Percentiles rank a stretch among this genome's conserved stretches.
phyloP scores from a whole-genome alignment of 92 coral and sea anemone species.

The Zoanthus sansibaricus region DNA sequence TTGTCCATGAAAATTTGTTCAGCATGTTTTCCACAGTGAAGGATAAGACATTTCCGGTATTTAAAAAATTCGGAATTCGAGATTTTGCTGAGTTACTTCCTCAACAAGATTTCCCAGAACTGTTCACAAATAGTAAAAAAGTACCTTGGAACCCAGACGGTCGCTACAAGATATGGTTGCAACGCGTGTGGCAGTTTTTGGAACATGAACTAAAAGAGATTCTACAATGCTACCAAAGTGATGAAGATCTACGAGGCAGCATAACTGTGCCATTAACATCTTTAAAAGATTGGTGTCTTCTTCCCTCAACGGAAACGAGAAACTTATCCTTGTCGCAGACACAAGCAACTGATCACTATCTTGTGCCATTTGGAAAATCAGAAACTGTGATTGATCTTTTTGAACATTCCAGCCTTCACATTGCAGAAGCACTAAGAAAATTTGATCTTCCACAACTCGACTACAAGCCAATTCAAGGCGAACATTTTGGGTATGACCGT shows the following conservation, averaged over 20 bases:
- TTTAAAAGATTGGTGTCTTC: conserved; percentile 63
- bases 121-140: conserved; percentile 17
- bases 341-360: conserved; percentile 31
- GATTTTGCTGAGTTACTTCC: conserved; percentile 66
- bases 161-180: conserved; percentile 49
- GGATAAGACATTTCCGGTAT: conserved; percentile 18
- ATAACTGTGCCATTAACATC: conserved; percentile 28
- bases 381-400: conserved; percentile 51
- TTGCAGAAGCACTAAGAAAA: conserved; percentile 30
- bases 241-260: background rate
- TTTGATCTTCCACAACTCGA: conserved; percentile 67
- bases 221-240: background rate
- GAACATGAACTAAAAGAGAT: background rate
- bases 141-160: conserved; percentile 52
- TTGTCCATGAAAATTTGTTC: conserved; percentile 54
- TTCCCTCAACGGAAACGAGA: conserved; percentile 63
- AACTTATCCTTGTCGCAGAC: too few relatives aligned
- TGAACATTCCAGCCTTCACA: background rate
- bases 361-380: conserved; percentile 63
- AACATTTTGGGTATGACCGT: background rate
- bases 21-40: conserved; percentile 27
- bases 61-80: conserved; percentile 61
- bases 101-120: conserved; percentile 1
- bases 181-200: conserved; percentile 66
- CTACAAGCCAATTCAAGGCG: background rate